A percentile compares a stretch with the other conserved stretches of the same genome.
phyloP scores from a whole-genome alignment of 1,140 invertebrate species.

The Drosophila tropicalis region DNA sequence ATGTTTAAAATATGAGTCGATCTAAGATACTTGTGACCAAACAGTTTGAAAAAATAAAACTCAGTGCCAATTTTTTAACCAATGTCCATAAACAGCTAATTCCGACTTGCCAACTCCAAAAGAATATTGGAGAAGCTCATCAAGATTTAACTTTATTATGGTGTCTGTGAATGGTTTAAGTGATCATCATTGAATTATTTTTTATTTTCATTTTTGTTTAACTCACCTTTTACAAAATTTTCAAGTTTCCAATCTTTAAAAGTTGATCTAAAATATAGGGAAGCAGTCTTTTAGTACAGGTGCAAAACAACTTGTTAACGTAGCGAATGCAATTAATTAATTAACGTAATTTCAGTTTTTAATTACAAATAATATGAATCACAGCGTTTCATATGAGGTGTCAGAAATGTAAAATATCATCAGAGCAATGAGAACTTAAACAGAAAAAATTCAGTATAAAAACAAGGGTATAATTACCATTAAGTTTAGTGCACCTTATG shows the following conservation, averaged over 20 bases:
- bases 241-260: not conserved
- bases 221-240: too few relatives aligned
- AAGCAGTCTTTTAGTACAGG: too few relatives aligned
- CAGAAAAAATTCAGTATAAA: not conserved
- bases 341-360: conserved; percentile 39
- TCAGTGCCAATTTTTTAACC: conserved; percentile 82
- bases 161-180: conserved; percentile 82
- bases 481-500: not conserved
- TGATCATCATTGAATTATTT: conserved; percentile 63
- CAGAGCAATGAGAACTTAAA: conserved; percentile 31
- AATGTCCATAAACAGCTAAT: conserved; percentile 69
- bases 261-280: not conserved
- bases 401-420: conserved; percentile 78
- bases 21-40: not conserved
- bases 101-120: conserved; percentile 74
- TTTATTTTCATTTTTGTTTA: not conserved
- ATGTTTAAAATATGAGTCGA: not conserved
- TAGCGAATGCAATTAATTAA: not conserved
- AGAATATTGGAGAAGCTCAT: conserved; percentile 78
- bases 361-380: conserved; percentile 67
- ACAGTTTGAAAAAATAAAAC: not conserved
- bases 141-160: conserved; percentile 68
- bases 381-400: conserved; percentile 80
- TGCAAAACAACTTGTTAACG: not conserved
- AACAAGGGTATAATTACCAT: conserved; percentile 2